Percentiles rank a stretch among this genome's conserved stretches.
Conservation (phyloP, 2,888 invertebrate genomes). For the Trichopria drosophilae region DNA sequence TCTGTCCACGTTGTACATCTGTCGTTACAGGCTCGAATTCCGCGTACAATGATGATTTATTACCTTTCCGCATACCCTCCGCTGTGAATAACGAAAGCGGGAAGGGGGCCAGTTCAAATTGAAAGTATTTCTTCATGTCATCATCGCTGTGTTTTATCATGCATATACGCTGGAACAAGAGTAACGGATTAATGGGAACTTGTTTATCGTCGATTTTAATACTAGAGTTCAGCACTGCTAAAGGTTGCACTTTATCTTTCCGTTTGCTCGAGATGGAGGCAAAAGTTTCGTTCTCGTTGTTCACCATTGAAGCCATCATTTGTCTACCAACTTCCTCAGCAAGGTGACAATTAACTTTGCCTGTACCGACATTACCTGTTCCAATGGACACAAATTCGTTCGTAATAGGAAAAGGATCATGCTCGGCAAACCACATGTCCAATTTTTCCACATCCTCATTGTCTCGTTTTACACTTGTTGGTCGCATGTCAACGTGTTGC, state of each 20-base stretch:
- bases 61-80: slow-evolving; percentile 8
- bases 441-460: slow-evolving; percentile 4
- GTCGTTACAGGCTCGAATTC: neutral
- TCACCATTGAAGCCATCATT: slow-evolving; percentile 43
- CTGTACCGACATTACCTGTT: slow-evolving; percentile 40
- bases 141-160: neutral
- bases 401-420: neutral
- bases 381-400: slow-evolving; percentile 31
- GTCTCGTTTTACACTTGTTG: neutral
- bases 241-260: neutral
- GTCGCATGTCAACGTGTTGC: too few species aligned
- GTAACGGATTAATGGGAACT: neutral
- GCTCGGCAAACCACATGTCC: neutral
- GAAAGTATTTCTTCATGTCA: neutral
- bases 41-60: slow-evolving; percentile 3
- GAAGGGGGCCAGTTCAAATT: neutral
- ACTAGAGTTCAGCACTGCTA: neutral
- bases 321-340: slow-evolving; percentile 36
- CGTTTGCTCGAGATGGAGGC: slow-evolving; percentile 42
- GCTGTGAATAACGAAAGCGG: slow-evolving; percentile 6
- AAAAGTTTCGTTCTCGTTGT: slow-evolving; percentile 31
- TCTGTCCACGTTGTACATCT: too few species aligned
- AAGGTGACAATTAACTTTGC: slow-evolving; percentile 36
- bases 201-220: neutral
- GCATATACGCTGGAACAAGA: slow-evolving; percentile 1